Conservation (phyloP, 2,888 invertebrate genomes). For the Rotaria macrura region DNA sequence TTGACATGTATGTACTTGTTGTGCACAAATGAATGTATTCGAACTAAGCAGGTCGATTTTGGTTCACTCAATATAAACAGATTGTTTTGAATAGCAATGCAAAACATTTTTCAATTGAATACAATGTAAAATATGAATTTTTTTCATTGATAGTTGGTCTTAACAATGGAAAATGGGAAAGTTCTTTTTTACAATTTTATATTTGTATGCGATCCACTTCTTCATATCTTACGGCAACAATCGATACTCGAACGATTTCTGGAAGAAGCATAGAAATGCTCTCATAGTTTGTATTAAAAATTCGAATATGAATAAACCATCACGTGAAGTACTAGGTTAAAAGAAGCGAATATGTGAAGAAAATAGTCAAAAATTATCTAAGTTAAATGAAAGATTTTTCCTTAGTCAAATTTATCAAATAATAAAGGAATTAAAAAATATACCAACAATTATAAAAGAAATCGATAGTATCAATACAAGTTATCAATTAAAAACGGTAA, state of each 20-base stretch:
- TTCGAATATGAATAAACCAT: not conserved
- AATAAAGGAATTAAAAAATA: not conserved
- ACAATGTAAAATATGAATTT: not conserved
- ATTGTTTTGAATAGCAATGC: not conserved
- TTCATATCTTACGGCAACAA: not conserved
- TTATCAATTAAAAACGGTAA: not conserved
- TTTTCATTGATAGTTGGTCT: not conserved
- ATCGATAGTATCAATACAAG: not conserved
- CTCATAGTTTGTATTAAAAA: not conserved
- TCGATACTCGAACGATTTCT: not conserved
- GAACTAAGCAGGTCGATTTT: not conserved
- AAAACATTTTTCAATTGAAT: not conserved
- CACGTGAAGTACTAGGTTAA: not conserved
- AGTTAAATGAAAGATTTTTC: not conserved
- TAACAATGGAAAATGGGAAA: not conserved
- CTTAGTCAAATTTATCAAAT: not conserved
- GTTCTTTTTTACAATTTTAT: not conserved
- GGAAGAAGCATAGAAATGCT: not conserved
- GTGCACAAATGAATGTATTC: not conserved
- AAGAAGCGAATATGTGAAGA: not conserved
- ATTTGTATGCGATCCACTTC: not conserved
- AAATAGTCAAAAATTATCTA: not conserved
- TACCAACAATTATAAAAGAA: not conserved
- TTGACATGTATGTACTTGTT: not conserved
- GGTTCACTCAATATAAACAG: not conserved